Evolutionary conservation across 1,140 invertebrate species (phyloP), one percentile per base, ranked within the genome.

Genomic region (Platorchestia sp.): DNA sequence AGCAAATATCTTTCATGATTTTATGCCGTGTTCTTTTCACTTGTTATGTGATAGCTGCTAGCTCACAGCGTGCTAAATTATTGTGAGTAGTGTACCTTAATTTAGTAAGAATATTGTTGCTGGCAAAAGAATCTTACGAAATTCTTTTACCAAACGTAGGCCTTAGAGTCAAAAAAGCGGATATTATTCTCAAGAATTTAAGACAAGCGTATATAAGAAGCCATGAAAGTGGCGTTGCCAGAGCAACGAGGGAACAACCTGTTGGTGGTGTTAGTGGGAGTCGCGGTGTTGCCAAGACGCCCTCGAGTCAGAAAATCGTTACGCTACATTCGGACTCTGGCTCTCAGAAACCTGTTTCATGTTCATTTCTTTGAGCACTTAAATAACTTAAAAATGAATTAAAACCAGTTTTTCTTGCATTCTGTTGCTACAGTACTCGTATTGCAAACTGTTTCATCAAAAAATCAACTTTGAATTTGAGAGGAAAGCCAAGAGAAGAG

Each of bases 141-240:
- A 75, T 36, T 14, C 27, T 22, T 75, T 10, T 7, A 36, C 27
- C 59, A 75, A 22, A 75, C 27, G 59, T 3, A 75, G 3, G 3
- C 41, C 42, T 42, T 89, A 42, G 53, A 75, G 87, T 42, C 5
- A 42, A 43, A 42, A 89, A 41, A 89, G n/a, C 42, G 27, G 41
- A 14, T 5, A 89, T 89, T 89, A 42, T 5, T 14, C 42, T 89
- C 43, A 3, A 89, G 43, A 89, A 89, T 42, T 42, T 14, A 5
- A 42, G 22, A 43, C 87, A 75, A 75, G 41, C 27, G 87, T 27
- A 89, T 89, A 14, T 16, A 44, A 3, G 87, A 89, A 89, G 91
- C 91, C 91, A 44, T 45, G 91, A 44, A 93, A 93, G 91, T 93
- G 91, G 91, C 91, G 91, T 93, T 93, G 91, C 47, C 91, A 93